A percentile compares a stretch with the other conserved stretches of the same genome.
Conservation (phyloP, 1,140 invertebrate genomes). For the Drosophila sp. region DNA sequence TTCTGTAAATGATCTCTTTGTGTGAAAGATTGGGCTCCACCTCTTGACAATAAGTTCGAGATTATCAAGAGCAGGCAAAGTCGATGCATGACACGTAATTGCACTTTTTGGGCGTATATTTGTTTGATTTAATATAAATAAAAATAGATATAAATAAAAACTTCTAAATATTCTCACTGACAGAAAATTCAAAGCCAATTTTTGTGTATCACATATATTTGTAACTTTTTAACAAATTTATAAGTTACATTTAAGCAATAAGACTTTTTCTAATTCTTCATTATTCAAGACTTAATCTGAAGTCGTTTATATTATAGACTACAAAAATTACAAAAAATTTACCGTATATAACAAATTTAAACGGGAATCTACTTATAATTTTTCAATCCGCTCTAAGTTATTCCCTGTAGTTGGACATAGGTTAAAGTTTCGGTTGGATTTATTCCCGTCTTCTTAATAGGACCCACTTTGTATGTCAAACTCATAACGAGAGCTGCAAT, state of each 20-base stretch:
- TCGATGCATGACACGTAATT: background rate
- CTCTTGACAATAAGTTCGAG: background rate
- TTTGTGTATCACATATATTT: background rate
- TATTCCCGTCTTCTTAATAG: background rate
- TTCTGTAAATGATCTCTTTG: no score
- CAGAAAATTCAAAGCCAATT: background rate
- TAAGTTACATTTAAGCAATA: background rate
- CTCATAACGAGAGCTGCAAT: constrained; percentile 56
- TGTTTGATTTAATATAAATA: background rate
- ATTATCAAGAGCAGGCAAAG: constrained; percentile 6
- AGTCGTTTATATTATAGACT: no score
- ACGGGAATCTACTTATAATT: background rate
- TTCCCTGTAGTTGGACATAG: no score
- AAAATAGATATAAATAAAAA: no score
- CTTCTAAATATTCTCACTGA: background rate
- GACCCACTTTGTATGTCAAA: constrained; percentile 47
- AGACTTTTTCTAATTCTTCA: background rate
- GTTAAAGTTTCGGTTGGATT: background rate
- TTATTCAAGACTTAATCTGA: no score
- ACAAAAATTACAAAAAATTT: no score
- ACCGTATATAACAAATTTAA: background rate
- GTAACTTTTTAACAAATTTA: no score
- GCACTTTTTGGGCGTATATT: background rate
- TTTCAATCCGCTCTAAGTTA: no score
- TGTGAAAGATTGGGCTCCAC: background rate